Base-by-base conservation (phyloP, 2,888 invertebrate genomes). In the Drosophila ezoana region DNA sequence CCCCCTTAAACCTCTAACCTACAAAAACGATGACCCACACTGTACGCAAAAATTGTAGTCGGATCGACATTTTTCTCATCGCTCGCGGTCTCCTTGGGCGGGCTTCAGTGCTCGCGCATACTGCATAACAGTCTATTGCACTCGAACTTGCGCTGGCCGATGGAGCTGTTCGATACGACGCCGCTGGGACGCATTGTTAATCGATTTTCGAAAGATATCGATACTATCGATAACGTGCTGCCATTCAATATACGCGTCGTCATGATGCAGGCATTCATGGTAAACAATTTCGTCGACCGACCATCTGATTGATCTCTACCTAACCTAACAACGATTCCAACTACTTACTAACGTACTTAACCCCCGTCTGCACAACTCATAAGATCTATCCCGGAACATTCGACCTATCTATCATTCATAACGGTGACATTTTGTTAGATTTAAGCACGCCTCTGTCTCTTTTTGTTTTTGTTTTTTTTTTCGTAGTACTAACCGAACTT, bases 81-180 rank as follows among this genome's bases (percentile, higher is more conserved):
- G 64, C 80, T 93, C 69, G 85, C 89, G 73, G 84, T 92, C 73
- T 92, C 93, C 68, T 77, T 93, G 82, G 93, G 93, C 76, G 92
- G 91, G 68, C 86, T 92, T 52, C 81, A 88, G 70, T 96, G 96
- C 75, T 95, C 96, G 79, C 92, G 90, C 81, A 86, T 91, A 54
- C 92, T 95, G 90, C 95, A 95, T 92, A 91, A 92, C 57, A 88
- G 92, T 45, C 93, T 96, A 89, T 93, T 96, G 89, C 85, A 91
- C 68, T 94, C 94, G 89, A 93, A 95, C 76, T 90, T 96, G 85
- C 94, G 94, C 89, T 93, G 95, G 86, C 96, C 96, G 54, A 94
- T 96, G 93, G 94, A 94, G 89, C 95, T 96, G 93, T 96, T 95
- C 93, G 96, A 96, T 92, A 95, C 95, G 76, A 96, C 96, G 60